Base-by-base conservation (phyloP, 2,113 vertebrate species). In the Gallinago jamesoni region DNA sequence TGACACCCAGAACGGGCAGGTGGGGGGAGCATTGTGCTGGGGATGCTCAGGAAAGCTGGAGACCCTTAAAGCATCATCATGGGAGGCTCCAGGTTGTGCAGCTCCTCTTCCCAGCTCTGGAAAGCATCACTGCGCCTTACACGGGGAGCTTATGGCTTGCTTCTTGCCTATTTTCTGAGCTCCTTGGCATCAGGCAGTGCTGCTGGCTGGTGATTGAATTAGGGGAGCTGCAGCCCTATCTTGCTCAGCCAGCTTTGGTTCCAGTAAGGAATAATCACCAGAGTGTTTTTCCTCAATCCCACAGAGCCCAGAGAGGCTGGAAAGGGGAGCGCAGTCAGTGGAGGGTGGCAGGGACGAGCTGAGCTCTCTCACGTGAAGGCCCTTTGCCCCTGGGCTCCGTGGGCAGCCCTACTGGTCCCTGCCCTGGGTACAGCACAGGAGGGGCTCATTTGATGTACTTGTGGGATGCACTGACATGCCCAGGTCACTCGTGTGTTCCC, bases 171-270 rank as follows among this genome's bases (percentile, higher is more conserved):
- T 68, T 66, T 41, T 23, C 84, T n/a, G 84, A 75, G 93, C 80
- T 56, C 60, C 66, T 35, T 70, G 80, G 80, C 80, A 18, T 22
- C 23, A 7, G 64, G 72, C 86, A 41, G 37, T 20, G 83, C 89
- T 86, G 92, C 9, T 62, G 91, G 60, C 87, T 72, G 82, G 47
- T 64, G 93, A 82, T 55, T 72, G 89, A 78, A 72, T 82, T 75
- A 89, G 62, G 77, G 94, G 84, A 91, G 73, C 94, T 75, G 94
- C 93, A 86, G 92, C 63, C 72, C 1, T 82, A 6, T 82, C 87
- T 63, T 25, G 52, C 84, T 94, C 86, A 72, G 68, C 64, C 94
- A 92, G 89, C 37, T 73, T 64, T 70, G 87, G 35, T 78, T 83
- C 91, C 91, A 57, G 87, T n/a, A 45, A 84, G 93, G 72, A 87